Conservation (phyloP, 2,888 invertebrate species). For the Cynaeus angustus region DNA sequence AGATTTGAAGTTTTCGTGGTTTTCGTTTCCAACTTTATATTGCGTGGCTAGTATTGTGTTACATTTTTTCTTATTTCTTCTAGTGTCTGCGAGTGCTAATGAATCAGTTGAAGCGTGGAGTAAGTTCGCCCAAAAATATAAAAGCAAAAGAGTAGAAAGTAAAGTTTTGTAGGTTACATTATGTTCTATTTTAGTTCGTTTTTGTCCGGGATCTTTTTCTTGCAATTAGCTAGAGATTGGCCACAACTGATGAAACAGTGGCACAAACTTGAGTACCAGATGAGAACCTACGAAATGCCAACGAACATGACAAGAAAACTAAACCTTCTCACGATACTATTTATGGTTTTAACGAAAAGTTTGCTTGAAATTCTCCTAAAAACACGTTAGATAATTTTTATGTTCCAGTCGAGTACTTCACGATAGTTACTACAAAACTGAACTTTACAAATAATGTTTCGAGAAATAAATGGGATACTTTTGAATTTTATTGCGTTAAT, state of each 20-base stretch:
- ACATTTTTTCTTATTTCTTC: background rate
- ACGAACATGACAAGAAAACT: conserved; percentile 9
- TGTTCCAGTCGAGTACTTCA: background rate
- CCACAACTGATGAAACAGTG: conserved; percentile 6
- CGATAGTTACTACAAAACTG: background rate
- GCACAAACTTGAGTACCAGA: background rate
- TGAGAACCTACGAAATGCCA: background rate
- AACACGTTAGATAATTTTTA: no score
- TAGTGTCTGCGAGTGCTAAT: no score
- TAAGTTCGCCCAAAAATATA: background rate
- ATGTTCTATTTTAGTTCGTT: background rate
- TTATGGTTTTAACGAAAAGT: background rate
- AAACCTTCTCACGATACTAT: background rate
- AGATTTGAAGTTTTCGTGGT: conserved; percentile 8
- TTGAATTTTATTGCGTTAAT: background rate
- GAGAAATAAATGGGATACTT: background rate
- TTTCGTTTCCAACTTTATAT: background rate
- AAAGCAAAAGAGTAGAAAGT: no score
- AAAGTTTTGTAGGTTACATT: background rate
- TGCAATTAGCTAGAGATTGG: background rate
- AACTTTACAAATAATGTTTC: background rate
- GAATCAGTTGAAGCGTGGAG: background rate
- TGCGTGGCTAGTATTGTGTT: background rate
- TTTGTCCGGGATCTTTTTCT: background rate
- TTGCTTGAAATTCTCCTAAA: no score